Evolutionary conservation across 2,113 vertebrate genomes (phyloP), one percentile per base, ranked within the genome.

Genomic region (Bos indicus): DNA sequence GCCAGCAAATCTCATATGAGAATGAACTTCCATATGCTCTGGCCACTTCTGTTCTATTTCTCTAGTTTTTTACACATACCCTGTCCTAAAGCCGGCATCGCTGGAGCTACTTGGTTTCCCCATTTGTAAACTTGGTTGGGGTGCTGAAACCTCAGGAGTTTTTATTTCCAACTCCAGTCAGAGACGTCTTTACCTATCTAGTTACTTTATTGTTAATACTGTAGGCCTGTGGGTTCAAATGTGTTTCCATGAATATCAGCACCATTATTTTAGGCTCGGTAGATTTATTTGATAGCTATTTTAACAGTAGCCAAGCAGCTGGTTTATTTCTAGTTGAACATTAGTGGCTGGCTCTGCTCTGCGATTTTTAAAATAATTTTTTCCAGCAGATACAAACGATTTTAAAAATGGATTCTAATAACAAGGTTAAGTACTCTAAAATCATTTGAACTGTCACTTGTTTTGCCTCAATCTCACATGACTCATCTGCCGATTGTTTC

Each of bases 401-500:
- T 98, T 94, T n/a, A 71, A 46, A 92, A 98, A 97, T 95, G 77
- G 81, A 95, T 98, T 97, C 97, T 98, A 98, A 98, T 98, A 98
- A 98, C 98, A 98, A 94, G 97, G 86, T 64, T 98, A 89, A 98
- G 91, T 92, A 88, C 96, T 98, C 97, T 95, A 95, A 97, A 98
- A 96, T 97, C 98, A 96, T 97, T 88, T 92, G 93, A 97, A 98
- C 97, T 98, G 97, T 89, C 95, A 16, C 87, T 98, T 98, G 93
- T 97, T 97, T 98, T 98, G 96, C 96, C 86, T 92, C 89, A 94
- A 30, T 95, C 91, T 97, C 0, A 1, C 48, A 95, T 98, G 98
- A 98, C 96, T 99, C 98, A 98, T 91, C 36, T 85, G 81, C 92
- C 97, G 98, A 94, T 98, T 98, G 98, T 99, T 98, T 98, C 97